Conservation (phyloP, 2,113 vertebrate species). For the Heterotilapia buettikoferi region DNA sequence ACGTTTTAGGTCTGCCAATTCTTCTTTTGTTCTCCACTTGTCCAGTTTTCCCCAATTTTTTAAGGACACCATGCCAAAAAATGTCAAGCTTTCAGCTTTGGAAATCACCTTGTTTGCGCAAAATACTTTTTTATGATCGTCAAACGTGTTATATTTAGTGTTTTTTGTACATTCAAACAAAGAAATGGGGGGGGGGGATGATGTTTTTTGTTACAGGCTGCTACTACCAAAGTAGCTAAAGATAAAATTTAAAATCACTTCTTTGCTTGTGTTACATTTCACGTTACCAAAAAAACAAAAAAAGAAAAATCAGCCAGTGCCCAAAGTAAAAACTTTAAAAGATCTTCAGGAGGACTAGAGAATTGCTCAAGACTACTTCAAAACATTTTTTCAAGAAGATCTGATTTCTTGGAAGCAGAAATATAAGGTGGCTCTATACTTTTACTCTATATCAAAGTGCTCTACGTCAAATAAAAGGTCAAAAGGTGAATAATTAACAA, state of each 20-base stretch:
- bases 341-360: background rate
- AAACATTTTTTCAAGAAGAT: background rate
- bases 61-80: background rate
- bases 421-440: background rate
- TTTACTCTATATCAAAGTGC: background rate
- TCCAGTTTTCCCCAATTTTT: background rate
- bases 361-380: fast-evolving
- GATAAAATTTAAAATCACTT: background rate
- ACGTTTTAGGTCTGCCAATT: background rate
- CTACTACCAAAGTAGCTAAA: background rate
- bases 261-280: background rate
- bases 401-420: background rate
- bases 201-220: fast-evolving
- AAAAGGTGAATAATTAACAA: background rate
- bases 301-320: background rate
- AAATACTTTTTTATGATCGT: fast-evolving
- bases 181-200: fast-evolving
- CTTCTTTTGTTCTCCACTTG: background rate
- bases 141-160: background rate
- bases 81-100: background rate
- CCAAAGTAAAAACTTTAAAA: background rate
- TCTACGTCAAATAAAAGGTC: background rate
- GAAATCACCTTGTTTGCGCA: background rate
- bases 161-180: background rate
- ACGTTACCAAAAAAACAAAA: background rate